Percentiles rank a stretch among this genome's conserved stretches.
phyloP scores from a whole-genome alignment of 1,140 invertebrate species.

The Platorchestia sp. region DNA sequence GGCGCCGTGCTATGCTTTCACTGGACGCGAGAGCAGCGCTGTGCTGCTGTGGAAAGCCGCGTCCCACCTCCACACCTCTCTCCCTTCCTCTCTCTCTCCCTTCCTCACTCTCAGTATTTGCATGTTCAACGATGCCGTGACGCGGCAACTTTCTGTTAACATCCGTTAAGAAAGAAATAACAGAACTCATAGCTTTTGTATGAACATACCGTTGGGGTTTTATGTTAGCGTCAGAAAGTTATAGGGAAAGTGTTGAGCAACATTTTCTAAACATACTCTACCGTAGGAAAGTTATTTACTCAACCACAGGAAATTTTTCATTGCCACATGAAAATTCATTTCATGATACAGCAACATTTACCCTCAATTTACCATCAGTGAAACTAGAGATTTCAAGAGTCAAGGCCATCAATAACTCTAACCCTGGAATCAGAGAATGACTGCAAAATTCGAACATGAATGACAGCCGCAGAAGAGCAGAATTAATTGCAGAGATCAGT shows the following conservation, averaged over 20 bases:
- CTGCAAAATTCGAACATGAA: too few relatives aligned
- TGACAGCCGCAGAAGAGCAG: too few relatives aligned
- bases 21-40: not conserved
- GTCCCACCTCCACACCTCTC: not conserved
- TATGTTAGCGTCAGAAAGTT: not conserved
- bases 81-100: not conserved
- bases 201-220: not conserved
- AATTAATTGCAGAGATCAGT: too few relatives aligned
- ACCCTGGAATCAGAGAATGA: too few relatives aligned
- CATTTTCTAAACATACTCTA: not conserved
- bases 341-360: too few relatives aligned
- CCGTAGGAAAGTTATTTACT: too few relatives aligned
- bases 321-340: too few relatives aligned
- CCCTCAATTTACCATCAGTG: too few relatives aligned
- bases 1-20: not conserved
- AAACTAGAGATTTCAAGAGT: too few relatives aligned
- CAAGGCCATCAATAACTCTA: too few relatives aligned
- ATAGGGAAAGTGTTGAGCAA: not conserved
- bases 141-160: not conserved
- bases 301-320: too few relatives aligned
- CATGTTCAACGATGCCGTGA: not conserved
- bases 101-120: not conserved
- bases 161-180: not conserved
- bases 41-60: not conserved
- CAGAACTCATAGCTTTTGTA: not conserved